These are phyloP conservation scores for Paradoxurus hermaphroditus DNA, from an alignment of 2,113 vertebrate species.

Conservation along the genomic window DNA sequence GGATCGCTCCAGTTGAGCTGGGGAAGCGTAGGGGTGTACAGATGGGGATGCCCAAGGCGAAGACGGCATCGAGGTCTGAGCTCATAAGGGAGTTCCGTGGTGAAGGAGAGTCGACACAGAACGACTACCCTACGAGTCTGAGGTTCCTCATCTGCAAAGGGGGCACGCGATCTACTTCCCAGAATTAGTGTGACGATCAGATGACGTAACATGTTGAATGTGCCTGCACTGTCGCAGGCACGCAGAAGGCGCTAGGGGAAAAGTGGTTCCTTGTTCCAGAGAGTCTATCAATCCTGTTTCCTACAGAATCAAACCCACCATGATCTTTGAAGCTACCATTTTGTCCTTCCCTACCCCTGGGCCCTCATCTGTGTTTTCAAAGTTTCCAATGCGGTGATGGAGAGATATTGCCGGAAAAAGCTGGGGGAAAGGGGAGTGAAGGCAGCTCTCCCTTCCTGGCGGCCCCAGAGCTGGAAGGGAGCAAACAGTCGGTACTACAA, in stretches of 20 bases:
- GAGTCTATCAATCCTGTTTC: not conserved
- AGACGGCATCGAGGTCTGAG: not conserved
- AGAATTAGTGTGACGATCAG: not conserved
- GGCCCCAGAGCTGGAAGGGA: not conserved
- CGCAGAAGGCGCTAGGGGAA: not conserved
- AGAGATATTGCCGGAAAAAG: not conserved
- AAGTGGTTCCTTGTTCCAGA: not conserved
- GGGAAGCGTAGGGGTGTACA: not conserved
- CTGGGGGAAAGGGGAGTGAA: not conserved
- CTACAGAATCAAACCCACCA: not conserved
- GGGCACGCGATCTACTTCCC: not conserved
- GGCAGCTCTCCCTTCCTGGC: not conserved
- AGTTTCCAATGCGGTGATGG: not conserved
- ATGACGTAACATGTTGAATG: not conserved
- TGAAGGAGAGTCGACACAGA: not conserved
- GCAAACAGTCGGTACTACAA: not conserved
- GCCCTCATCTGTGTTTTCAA: not conserved
- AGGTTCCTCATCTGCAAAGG: not conserved
- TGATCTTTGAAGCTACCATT: not conserved
- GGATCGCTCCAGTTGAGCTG: not conserved
- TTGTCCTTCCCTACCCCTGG: not conserved
- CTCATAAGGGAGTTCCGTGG: not conserved
- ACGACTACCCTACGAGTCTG: not conserved
- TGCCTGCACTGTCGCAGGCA: not conserved
- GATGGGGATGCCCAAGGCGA: not conserved